Conservation (phyloP, 2,797 vertebrate species). For the Psittacula echo region DNA sequence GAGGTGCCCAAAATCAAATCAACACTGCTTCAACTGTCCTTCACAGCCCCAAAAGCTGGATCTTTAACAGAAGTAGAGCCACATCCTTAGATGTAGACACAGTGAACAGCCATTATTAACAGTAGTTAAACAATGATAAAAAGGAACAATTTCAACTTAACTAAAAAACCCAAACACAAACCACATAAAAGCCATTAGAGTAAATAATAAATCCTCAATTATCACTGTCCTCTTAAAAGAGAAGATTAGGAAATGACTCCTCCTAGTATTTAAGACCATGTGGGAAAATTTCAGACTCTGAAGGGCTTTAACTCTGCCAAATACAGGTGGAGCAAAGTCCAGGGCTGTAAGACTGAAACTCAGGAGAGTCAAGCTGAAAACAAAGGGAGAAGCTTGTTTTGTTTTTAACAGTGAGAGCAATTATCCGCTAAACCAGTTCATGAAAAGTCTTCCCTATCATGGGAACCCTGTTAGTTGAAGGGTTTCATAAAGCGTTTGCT, state of each 20-base stretch:
- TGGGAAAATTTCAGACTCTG: not conserved
- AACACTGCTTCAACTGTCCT: not conserved
- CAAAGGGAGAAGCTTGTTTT: not conserved
- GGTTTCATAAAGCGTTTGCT: not conserved
- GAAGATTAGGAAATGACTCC: not conserved
- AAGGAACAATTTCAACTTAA: not conserved
- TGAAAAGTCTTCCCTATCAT: not conserved
- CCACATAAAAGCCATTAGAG: not conserved
- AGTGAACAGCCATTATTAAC: not conserved
- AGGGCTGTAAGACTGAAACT: not conserved
- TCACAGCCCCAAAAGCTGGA: not conserved
- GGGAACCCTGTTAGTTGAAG: not conserved
- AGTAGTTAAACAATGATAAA: not conserved
- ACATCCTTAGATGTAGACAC: not conserved
- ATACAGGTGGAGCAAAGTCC: not conserved
- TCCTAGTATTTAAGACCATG: not conserved
- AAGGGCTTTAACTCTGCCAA: not conserved
- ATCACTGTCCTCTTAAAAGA: not conserved
- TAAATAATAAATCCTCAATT: not conserved
- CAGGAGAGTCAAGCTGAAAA: not conserved
- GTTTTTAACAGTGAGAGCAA: not conserved
- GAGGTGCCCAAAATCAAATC: not conserved
- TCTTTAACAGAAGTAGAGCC: not conserved
- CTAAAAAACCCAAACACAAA: not conserved
- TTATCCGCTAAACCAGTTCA: not conserved